Base-by-base conservation (phyloP, 1,140 invertebrate species). In the Scaptomyza hsui region DNA sequence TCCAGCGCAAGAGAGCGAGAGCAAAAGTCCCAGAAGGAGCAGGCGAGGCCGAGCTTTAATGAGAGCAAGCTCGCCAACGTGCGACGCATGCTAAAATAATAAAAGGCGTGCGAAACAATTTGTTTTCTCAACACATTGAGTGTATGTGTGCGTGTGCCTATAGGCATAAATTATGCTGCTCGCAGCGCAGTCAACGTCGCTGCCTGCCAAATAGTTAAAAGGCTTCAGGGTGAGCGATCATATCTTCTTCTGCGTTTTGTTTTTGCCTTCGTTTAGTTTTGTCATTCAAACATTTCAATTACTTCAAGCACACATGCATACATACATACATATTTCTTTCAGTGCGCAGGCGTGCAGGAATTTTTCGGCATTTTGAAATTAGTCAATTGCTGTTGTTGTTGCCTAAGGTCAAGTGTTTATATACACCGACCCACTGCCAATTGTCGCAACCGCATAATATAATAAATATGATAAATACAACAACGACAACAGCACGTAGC, bases 241-340 rank as follows among this genome's bases (percentile, higher is more conserved):
- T 39, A 60, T 35, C 53, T 48, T 19, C 18, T 37, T n/a, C 26
- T 42, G 32, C 37, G 6, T 18, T 24, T 19, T 26, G 41, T 45
- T 53, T 10, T 32, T 26, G 29, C 24, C 29, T 16, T 19, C 29
- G 51, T 32, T 49, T 19, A 16, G 35, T 45, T 49, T 75, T 85
- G 81, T 86, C 81, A 88, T 78, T 88, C 81, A 88, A 75, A 83
- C 76, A 86, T 86, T 80, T 85, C 72, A 85, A 85, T 85, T 86
- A 77, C 72, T 86, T 72, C 51, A 53, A 44, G 26, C 60, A 63
- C 60, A 56, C 64, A 3, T n/a, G 15, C 16, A 2, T 35, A 45
- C 48, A 39, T 26, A 41, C 45, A n/a, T n/a, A n/a, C n/a, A 67
- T 47, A 35, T 55, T 48, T 56, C 69, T 42, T 42, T 44, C 41